Evolutionary conservation across 2,888 invertebrate genomes (phyloP).

Genomic region (Dryobotodes eremita): DNA sequence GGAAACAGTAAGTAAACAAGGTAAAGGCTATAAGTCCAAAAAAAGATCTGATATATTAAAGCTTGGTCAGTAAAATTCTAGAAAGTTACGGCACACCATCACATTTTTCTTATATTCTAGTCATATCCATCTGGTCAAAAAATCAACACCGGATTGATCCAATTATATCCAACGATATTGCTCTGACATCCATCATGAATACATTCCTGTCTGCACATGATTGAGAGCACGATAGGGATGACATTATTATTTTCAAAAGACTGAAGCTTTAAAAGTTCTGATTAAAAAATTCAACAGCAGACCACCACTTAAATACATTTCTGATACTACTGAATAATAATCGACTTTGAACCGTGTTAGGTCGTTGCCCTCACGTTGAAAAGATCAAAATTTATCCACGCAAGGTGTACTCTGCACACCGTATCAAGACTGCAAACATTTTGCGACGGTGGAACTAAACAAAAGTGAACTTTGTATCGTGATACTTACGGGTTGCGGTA

Average conservation of each 20-base stretch:
- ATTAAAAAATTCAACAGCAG: slow-evolving; percentile 3
- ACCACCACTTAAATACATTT: slow-evolving; percentile 32
- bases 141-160: not conserved
- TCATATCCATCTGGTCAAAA: not conserved
- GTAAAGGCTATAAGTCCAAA: not conserved
- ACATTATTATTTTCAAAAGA: slow-evolving; percentile 1
- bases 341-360: slow-evolving; percentile 60
- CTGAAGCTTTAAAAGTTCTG: not conserved
- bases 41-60: not conserved
- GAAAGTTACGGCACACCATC: not conserved
- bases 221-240: slow-evolving; percentile 3
- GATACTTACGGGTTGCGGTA: slow-evolving; percentile 62
- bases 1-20: slow-evolving; percentile 18
- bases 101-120: not conserved
- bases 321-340: slow-evolving; percentile 53
- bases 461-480: slow-evolving; percentile 69
- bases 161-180: not conserved
- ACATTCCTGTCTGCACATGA: not conserved
- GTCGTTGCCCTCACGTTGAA: slow-evolving; percentile 71
- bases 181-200: not conserved
- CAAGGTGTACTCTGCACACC: slow-evolving; percentile 72
- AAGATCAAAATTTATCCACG: slow-evolving; percentile 72
- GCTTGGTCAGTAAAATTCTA: not conserved
- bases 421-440: slow-evolving; percentile 61
- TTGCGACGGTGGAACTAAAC: slow-evolving; percentile 34